Evolutionary conservation across 2,113 vertebrate genomes (phyloP).

Genomic region (Thunnus thynnus): DNA sequence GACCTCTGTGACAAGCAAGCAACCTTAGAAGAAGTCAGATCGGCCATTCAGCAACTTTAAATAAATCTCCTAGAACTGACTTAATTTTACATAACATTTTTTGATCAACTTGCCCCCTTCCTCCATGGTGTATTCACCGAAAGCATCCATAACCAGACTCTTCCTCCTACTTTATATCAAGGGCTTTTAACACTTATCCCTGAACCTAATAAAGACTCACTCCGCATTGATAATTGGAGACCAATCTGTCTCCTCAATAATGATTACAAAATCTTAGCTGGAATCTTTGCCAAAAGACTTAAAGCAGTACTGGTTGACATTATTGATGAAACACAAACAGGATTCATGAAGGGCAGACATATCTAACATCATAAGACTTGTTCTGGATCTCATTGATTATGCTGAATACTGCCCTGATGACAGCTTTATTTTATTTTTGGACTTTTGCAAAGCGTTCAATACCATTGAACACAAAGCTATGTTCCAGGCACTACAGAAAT

Average conservation of each 20-base stretch:
- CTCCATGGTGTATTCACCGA: neutral
- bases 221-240: no score
- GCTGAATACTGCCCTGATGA: neutral
- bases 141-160: neutral
- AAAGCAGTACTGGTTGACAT: no score
- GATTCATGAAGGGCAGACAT: neutral
- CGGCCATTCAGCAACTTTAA: neutral
- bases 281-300: no score
- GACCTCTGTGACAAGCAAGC: neutral
- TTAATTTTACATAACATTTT: neutral
- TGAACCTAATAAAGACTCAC: neutral
- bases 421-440: neutral
- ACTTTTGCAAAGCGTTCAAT: neutral
- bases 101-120: neutral
- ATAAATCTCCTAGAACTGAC: neutral
- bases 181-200: neutral
- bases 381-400: neutral
- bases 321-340: conserved; percentile 5
- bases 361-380: neutral
- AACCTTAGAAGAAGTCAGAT: neutral
- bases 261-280: no score
- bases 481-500: neutral
- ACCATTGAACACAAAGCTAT: neutral
- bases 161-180: neutral
- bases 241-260: no score